Base-by-base conservation (phyloP, 2,888 invertebrate genomes). In the Eucera pruinosa region DNA sequence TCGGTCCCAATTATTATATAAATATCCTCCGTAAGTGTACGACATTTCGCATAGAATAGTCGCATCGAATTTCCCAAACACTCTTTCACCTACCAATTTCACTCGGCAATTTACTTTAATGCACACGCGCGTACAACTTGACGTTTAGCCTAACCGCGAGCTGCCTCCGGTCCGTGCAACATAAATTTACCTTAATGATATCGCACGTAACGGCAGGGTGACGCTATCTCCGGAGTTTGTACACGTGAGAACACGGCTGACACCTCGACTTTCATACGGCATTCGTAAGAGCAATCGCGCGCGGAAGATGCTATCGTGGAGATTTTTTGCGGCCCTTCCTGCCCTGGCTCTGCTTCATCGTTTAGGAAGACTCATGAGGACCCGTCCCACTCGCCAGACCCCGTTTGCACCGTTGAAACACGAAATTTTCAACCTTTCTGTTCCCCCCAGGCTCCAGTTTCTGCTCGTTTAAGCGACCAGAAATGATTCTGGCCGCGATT, bases 111-210 rank as follows among this genome's bases (percentile, higher is more conserved):
- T n/a, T n/a, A 7, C 33, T 33, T 33, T 15, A 13, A n/a, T 36
- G 11, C 36, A 52, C 67, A 47, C 62, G 41, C 15, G 47, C 48
- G 20, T 58, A 60, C 39, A 9, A n/a, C 39, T 74, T 79, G 78
- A 80, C 75, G 75, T 61, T 79, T 82, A 81, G 74, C 80, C 76
- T 77, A 80, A 72, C 81, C 71, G 58, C 39, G 68, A 68, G 47
- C 43, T 67, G 71, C 62, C 71, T 65, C 64, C 43, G 41, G 41
- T 65, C 70, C 68, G 80, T 69, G 81, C 83, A 84, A 86, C 87
- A 90, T 91, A 91, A 91, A 91, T 92, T 89, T 86, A 81, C 86
- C 84, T 89, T 89, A 90, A 91, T 90, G 90, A 90, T 90, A 91
- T 91, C 89, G 87, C 86, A 69, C 78, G 82, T 83, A 87, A 87